Conservation (phyloP, 1,140 invertebrate species). For the Neotoxoptera formosana region DNA sequence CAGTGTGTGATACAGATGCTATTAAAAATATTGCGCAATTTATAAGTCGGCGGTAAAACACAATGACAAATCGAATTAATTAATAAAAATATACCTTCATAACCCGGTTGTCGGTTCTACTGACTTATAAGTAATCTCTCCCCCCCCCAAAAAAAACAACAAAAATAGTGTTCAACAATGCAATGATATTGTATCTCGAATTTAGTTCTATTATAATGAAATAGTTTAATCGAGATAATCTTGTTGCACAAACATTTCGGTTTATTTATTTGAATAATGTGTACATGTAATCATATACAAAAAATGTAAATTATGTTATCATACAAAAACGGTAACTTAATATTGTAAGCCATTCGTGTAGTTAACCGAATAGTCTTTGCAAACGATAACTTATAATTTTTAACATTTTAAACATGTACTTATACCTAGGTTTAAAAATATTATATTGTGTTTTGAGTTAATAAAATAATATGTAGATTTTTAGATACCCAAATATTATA, state of each 20-base stretch:
- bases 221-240: neutral
- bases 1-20: neutral
- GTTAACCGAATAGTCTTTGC: neutral
- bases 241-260: neutral
- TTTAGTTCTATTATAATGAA: neutral
- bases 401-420: neutral
- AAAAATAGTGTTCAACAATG: neutral
- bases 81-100: neutral
- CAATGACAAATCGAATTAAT: constrained; percentile 10
- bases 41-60: neutral
- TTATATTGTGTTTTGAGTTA: neutral
- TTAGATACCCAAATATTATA: neutral
- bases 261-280: neutral
- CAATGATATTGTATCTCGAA: neutral
- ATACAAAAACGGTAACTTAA: too few relatives aligned
- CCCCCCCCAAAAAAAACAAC: neutral
- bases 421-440: too few relatives aligned
- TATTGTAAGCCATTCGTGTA: neutral
- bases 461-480: neutral
- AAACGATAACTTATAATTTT: neutral
- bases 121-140: neutral
- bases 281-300: too few relatives aligned
- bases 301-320: neutral
- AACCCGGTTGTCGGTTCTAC: neutral
- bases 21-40: neutral